phyloP scores from a whole-genome alignment of 2,797 vertebrate genomes.

The Sebastes ruberrimus region DNA sequence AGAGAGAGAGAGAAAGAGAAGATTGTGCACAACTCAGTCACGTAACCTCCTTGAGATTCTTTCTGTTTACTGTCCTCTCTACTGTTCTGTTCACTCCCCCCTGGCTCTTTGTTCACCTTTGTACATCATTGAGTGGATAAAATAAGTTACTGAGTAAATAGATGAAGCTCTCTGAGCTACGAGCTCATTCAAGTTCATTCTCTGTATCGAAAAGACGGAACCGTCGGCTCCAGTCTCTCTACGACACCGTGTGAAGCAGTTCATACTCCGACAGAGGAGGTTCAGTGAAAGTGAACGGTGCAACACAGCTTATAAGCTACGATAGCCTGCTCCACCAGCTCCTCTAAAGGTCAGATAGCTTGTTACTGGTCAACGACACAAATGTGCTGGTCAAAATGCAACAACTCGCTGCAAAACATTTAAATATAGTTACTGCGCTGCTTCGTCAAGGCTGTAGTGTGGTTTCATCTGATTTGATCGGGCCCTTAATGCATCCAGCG shows the following conservation, averaged over 20 bases:
- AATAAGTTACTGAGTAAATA: neutral
- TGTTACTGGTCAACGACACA: neutral
- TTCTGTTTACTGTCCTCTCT: too few relatives aligned
- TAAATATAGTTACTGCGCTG: neutral
- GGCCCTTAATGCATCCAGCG: neutral
- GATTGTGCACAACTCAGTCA: too few relatives aligned
- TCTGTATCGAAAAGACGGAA: neutral
- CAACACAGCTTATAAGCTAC: neutral
- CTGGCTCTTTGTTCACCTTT: neutral
- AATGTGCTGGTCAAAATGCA: neutral
- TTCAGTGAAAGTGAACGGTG: neutral
- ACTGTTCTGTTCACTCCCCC: neutral
- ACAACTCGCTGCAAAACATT: neutral
- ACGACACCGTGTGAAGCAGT: neutral
- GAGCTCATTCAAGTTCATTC: neutral
- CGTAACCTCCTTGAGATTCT: too few relatives aligned
- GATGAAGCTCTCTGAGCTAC: neutral
- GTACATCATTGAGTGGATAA: neutral
- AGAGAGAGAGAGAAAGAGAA: too few relatives aligned
- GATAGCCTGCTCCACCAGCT: neutral
- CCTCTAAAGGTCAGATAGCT: neutral
- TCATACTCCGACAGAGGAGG: neutral
- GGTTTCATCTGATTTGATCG: neutral
- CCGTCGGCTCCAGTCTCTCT: neutral
- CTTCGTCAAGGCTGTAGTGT: neutral